phyloP scores from a whole-genome alignment of 2,113 vertebrate species.

The Sinocyclocheilus grahami region DNA sequence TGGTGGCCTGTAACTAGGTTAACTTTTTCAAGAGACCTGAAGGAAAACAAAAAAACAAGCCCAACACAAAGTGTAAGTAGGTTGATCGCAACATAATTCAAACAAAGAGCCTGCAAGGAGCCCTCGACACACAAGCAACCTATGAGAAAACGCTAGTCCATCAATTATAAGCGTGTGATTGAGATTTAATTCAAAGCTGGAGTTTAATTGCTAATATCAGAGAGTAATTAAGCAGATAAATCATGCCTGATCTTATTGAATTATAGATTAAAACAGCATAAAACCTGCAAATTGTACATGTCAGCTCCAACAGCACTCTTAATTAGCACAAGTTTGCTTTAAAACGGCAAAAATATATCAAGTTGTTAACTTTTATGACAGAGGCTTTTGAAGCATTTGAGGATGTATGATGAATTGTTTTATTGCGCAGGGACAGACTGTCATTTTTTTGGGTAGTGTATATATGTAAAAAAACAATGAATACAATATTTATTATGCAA shows the following conservation, averaged over 20 bases:
- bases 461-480: background rate
- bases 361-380: constrained; percentile 23
- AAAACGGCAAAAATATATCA: constrained; percentile 37
- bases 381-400: background rate
- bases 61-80: constrained; percentile 55
- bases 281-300: constrained; percentile 77
- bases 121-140: constrained; percentile 66
- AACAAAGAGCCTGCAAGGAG: constrained; percentile 58
- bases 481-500: too few species aligned
- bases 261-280: constrained; percentile 79
- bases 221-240: constrained; percentile 81
- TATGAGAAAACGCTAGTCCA: constrained; percentile 72
- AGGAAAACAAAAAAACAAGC: constrained; percentile 48
- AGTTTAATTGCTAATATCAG: constrained; percentile 84
- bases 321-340: constrained; percentile 74
- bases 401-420: background rate
- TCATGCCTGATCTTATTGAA: constrained; percentile 81
- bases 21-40: background rate
- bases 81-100: constrained; percentile 28
- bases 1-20: background rate
- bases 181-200: constrained; percentile 81
- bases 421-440: background rate
- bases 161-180: constrained; percentile 79
- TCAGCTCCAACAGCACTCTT: constrained; percentile 76
- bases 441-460: background rate